A percentile compares a stretch with the other conserved stretches of the same genome.
phyloP scores from a whole-genome alignment of 1,140 invertebrate genomes.

The Radopholus similis region DNA sequence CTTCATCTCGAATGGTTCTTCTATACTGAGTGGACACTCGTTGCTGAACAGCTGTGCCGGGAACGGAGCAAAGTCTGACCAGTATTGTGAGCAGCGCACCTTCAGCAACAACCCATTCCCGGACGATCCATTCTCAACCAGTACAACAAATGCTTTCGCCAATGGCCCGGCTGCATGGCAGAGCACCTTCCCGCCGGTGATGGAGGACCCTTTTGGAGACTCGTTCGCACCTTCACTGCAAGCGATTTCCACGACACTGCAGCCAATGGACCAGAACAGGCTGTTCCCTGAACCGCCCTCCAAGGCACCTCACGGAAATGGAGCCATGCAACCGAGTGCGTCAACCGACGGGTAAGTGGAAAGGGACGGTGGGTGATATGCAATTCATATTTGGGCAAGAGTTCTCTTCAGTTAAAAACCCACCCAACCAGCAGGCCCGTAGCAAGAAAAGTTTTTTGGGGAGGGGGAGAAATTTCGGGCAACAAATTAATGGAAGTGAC shows the following conservation, averaged over 20 bases:
- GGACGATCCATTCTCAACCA: neutral
- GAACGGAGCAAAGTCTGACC: too few species aligned
- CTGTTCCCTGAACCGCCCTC: conserved; percentile 3
- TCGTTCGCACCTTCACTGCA: conserved; percentile 17
- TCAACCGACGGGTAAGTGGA: neutral
- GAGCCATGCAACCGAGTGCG: neutral
- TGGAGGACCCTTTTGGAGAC: conserved; percentile 51
- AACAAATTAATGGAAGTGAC: too few species aligned
- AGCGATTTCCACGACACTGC: neutral
- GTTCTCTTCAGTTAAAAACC: neutral
- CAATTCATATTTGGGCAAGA: too few species aligned
- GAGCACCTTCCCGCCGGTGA: conserved; percentile 2
- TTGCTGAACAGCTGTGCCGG: neutral
- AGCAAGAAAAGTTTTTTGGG: neutral
- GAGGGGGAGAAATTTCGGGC: too few species aligned
- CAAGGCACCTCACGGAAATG: neutral
- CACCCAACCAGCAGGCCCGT: neutral
- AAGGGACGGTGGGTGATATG: neutral
- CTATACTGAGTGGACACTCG: neutral
- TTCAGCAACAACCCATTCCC: neutral
- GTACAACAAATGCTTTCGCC: neutral
- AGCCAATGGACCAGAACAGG: neutral
- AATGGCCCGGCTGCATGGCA: neutral
- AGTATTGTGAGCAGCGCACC: too few species aligned
- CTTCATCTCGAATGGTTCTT: neutral